Conservation (phyloP, 2,888 invertebrate genomes). For the Enchytraeus crypticus region DNA sequence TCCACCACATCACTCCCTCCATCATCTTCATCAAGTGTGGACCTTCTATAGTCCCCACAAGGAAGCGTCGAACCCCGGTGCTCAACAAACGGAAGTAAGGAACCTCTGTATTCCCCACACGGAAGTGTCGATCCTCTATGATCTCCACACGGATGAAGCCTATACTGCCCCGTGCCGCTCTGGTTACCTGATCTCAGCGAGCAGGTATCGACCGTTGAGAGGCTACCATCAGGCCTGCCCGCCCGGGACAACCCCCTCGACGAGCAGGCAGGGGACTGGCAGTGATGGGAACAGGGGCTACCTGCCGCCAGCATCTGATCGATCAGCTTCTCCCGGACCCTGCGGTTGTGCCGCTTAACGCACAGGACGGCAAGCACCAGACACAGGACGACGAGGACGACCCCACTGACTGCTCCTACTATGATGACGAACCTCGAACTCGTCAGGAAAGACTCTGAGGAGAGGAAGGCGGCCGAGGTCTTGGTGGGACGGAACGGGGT, state of each 20-base stretch:
- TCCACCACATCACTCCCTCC: background rate
- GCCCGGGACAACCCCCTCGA: background rate
- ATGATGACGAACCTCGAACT: constrained; percentile 8
- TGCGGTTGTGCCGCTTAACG: constrained; percentile 1
- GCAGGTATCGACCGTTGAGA: background rate
- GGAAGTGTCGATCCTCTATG: too few species aligned
- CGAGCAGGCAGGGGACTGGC: background rate
- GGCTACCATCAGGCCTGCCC: background rate
- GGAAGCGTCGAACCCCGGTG: too few species aligned
- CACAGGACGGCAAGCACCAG: constrained; percentile 7
- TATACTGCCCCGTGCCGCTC: background rate
- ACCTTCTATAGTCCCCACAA: background rate
- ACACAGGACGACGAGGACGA: constrained; percentile 7
- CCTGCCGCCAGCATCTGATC: background rate
- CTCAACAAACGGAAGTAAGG: too few species aligned
- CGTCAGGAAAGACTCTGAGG: constrained; percentile 3
- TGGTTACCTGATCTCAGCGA: background rate
- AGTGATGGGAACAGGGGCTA: background rate
- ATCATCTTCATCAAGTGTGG: background rate
- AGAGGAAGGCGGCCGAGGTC: constrained; percentile 1
- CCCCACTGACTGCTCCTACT: constrained; percentile 1
- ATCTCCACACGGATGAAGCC: background rate
- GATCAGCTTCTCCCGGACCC: background rate
- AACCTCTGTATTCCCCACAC: too few species aligned
- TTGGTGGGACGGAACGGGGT: background rate